Evolutionary conservation across 2,888 invertebrate genomes (phyloP), one percentile per base, ranked within the genome.

Genomic region (Notocelia uddmanniana): DNA sequence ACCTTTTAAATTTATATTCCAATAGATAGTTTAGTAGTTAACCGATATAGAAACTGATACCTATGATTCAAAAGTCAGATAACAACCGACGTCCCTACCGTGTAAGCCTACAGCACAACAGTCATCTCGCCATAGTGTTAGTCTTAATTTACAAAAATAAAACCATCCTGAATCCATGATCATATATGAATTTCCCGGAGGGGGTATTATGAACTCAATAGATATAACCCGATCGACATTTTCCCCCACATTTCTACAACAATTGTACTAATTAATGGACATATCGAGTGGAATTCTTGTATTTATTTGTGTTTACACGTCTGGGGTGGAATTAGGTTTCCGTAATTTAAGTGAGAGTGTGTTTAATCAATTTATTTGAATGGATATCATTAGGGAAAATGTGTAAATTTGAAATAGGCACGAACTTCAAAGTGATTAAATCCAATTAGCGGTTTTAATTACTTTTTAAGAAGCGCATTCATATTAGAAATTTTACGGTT

Each of bases 211-310:
- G 80, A 82, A 84, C 86, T 88, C 86, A 83, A 80, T 79, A 79
- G 66, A 79, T 74, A 77, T 80, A 74, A 74, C 37, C 37, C 63
- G 59, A 34, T 23, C 57, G 64, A 63, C 69, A 75, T 74, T 76
- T 45, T 74, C 76, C 80, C 82, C 79, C 78, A 79, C 83, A 75
- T 77, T 77, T 81, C 76, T 78, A 83, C 83, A 86, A 90, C 91
- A 91, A 90, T 91, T 83, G 87, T 78, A 80, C 87, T 90, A 90
- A 92, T 92, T 90, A 91, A 90, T 86, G 83, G 85, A 82, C 84
- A 84, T 83, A 88, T 86, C 79, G 78, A 85, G 82, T 77, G 76
- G 79, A 80, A 79, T 79, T 77, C 75, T 79, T 74, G 75, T 81
- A 76, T 86, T 85, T 85, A 81, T 84, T 85, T 83, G 84, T 80